Conservation (phyloP, 2,888 invertebrate species). For the Synanthedon formicaeformis region DNA sequence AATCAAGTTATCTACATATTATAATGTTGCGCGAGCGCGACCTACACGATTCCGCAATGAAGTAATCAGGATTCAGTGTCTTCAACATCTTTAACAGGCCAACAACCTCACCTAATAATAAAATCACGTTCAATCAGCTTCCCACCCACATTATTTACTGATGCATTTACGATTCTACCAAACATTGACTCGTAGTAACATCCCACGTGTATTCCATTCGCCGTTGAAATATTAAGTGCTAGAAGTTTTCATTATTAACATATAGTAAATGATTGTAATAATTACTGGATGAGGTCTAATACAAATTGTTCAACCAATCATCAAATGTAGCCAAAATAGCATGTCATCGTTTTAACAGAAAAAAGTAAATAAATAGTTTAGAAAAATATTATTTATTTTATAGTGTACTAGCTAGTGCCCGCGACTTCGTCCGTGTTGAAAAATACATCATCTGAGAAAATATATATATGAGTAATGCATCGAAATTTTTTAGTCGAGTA, state of each 20-base stretch:
- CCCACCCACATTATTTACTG: slow-evolving; percentile 53
- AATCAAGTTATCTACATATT: neutral
- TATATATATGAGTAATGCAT: too few species aligned
- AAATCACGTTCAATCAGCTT: slow-evolving; percentile 55
- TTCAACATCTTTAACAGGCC: slow-evolving; percentile 35
- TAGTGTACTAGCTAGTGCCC: too few species aligned
- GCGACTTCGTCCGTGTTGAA: too few species aligned
- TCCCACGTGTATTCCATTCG: slow-evolving; percentile 28
- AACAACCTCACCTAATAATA: slow-evolving; percentile 55
- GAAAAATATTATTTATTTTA: too few species aligned
- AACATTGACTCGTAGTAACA: slow-evolving; percentile 23
- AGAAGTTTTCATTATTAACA: neutral
- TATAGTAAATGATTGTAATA: too few species aligned
- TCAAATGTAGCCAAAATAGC: too few species aligned
- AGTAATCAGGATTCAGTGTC: slow-evolving; percentile 12
- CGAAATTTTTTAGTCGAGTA: too few species aligned
- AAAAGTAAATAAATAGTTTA: too few species aligned
- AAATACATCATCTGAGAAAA: too few species aligned
- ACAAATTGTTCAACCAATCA: too few species aligned
- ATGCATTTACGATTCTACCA: slow-evolving; percentile 48
- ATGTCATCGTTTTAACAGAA: too few species aligned
- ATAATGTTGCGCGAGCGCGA: neutral
- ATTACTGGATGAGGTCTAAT: too few species aligned
- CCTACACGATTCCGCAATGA: slow-evolving; percentile 3
- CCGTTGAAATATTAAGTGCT: slow-evolving; percentile 5